Evolutionary conservation across 1,140 invertebrate genomes (phyloP), one percentile per base, ranked within the genome.

Genomic region (Lepidurus apus): DNA sequence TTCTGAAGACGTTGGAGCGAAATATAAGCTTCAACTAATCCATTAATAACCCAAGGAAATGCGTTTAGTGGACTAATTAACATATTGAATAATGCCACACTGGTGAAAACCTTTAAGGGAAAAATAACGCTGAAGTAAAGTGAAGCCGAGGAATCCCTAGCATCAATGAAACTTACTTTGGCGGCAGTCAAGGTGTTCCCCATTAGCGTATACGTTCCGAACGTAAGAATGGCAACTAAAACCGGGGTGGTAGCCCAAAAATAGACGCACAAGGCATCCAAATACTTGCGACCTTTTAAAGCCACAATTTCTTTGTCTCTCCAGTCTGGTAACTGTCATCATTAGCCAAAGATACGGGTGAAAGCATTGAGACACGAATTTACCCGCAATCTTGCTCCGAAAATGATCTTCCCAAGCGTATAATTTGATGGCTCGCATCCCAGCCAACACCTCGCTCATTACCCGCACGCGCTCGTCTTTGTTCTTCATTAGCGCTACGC

Each of bases 191-290:
- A 87, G 77, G 88, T 83, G 82, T 97, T 91, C 7, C 95, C 94
- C 80, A 96, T 82, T 11, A 95, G 83, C n/a, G 92, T 90, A 83
- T 96, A 98, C 0, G 93, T 93, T 6, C 90, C 89, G 83, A 99
- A 96, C 0, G 96, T 98, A 1, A 97, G 86, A 77, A 98, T 91
- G 1, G 95, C 93, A 80, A 99, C 97, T 1, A 98, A 83, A 74
- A 98, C 93, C 0, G 97, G 97, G n/a, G 97, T 98, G 8, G 95
- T 97, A 1, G 97, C 98, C 98, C 98, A 99, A 84, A 99, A 95
- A 85, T 96, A 98, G 1, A 99, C 98, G 87, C 97, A 99, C 74
- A 98, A 85, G n/a, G 97, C 98, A 87, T 99, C 98, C 79, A 99
- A 85, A 86, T 99, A 99, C 87, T 99, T 99, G 80, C 95, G 88